These are phyloP conservation scores for Drymonia ruficornis DNA, from an alignment of 2,888 invertebrate genomes.

Conservation along the genomic window DNA sequence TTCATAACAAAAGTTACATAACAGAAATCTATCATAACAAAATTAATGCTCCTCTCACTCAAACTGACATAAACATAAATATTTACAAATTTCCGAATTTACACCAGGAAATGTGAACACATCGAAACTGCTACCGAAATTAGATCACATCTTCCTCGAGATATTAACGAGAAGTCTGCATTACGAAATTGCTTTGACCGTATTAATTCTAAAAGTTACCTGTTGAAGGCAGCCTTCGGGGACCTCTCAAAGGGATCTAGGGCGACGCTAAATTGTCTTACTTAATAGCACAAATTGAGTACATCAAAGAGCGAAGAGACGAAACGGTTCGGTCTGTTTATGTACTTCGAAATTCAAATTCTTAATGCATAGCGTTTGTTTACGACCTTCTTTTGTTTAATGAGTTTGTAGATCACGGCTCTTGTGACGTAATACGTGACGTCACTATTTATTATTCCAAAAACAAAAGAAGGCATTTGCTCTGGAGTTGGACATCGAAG, in stretches of 20 bases:
- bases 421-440: constrained; percentile 1
- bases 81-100: not conserved
- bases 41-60: not conserved
- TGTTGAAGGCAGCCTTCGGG: constrained; percentile 60
- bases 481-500: too few relatives aligned
- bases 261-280: constrained; percentile 67
- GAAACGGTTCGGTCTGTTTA: constrained; percentile 34
- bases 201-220: constrained; percentile 76
- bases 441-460: not conserved
- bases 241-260: constrained; percentile 66
- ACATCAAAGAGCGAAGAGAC: constrained; percentile 55
- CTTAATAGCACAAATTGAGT: constrained; percentile 52
- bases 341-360: constrained; percentile 33
- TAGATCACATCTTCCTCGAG: constrained; percentile 51
- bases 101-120: not conserved
- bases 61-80: not conserved
- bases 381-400: constrained; percentile 34
- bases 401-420: constrained; percentile 19
- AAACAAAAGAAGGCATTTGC: too few relatives aligned
- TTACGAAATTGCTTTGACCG: constrained; percentile 70
- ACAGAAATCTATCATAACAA: not conserved
- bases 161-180: constrained; percentile 55
- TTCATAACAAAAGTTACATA: too few relatives aligned
- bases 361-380: constrained; percentile 35
- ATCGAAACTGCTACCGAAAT: constrained; percentile 37